These are phyloP conservation scores for Nasonia vitripennis DNA, from an alignment of 1,140 invertebrate species.

Conservation along the genomic window DNA sequence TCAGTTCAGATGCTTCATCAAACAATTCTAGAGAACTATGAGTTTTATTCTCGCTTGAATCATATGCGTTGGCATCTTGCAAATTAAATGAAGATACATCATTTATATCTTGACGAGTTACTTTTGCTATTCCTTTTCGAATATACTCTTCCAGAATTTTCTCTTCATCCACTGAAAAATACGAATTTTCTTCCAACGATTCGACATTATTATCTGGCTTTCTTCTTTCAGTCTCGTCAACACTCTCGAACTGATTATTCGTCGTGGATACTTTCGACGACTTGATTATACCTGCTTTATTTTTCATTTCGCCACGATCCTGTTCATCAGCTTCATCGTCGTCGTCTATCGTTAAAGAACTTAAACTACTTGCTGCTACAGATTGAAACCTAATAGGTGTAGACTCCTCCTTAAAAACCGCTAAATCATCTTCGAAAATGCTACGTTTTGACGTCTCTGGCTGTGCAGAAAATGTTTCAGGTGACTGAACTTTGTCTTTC, in stretches of 20 bases:
- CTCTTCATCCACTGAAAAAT: slow-evolving; percentile 77
- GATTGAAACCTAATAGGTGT: slow-evolving; percentile 87
- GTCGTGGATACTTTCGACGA: slow-evolving; percentile 14
- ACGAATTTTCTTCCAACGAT: slow-evolving; percentile 38
- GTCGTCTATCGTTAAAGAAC: slow-evolving; percentile 86
- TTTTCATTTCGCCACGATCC: slow-evolving; percentile 3
- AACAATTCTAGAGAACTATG: slow-evolving; percentile 58
- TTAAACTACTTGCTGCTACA: slow-evolving; percentile 85
- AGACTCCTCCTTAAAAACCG: slow-evolving; percentile 88
- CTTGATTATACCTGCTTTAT: slow-evolving; percentile 36
- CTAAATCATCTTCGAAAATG: slow-evolving; percentile 86
- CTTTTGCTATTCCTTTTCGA: slow-evolving; percentile 79
- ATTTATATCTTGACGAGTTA: slow-evolving; percentile 56
- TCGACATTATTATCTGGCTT: slow-evolving; percentile 71
- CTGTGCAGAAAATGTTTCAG: slow-evolving; percentile 8
- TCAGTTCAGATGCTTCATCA: slow-evolving; percentile 79
- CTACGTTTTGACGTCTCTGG: slow-evolving; percentile 66
- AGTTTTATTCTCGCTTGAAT: slow-evolving; percentile 54
- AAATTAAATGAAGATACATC: slow-evolving; percentile 71
- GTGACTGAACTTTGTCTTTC: slow-evolving; percentile 26
- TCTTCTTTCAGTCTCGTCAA: slow-evolving; percentile 11
- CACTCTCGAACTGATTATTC: slow-evolving; percentile 1
- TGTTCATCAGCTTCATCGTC: slow-evolving; percentile 46
- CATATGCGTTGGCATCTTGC: slow-evolving; percentile 70
- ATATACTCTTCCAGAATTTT: slow-evolving; percentile 81